These are phyloP conservation scores for Vicugna pacos DNA, from an alignment of 2,113 vertebrate species.

Conservation along the genomic window DNA sequence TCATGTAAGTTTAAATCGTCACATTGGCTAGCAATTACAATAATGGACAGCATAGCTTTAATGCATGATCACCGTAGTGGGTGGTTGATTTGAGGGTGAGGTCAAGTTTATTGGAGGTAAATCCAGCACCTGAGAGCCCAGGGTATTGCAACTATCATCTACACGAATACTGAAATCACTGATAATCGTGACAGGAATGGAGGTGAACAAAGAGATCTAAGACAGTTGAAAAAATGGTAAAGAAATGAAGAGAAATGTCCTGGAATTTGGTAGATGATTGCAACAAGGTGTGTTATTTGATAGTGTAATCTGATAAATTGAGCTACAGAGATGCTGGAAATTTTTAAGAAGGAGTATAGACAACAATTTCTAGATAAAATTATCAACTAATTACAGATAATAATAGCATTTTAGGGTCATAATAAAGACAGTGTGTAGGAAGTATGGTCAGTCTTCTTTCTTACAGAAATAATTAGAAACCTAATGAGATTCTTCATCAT, in stretches of 20 bases:
- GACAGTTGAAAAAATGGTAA: background rate
- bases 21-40: background rate
- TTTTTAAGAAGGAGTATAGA: background rate
- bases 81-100: background rate
- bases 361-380: background rate
- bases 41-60: background rate
- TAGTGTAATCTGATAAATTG: background rate
- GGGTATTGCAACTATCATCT: background rate
- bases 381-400: background rate
- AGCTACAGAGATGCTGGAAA: background rate
- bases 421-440: background rate
- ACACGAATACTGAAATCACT: background rate
- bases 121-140: background rate
- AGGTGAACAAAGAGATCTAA: background rate
- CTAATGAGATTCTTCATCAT: background rate
- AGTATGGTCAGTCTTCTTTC: background rate
- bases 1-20: background rate
- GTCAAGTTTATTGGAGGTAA: background rate
- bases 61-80: background rate
- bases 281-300: background rate
- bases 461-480: background rate
- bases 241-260: background rate
- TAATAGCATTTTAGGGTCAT: background rate
- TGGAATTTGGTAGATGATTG: background rate
- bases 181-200: background rate